Evolutionary conservation across 64 coral and sea anemone species (phyloP), one percentile per base, ranked within the genome.

Genomic region (Pocillopora verrucosa): DNA sequence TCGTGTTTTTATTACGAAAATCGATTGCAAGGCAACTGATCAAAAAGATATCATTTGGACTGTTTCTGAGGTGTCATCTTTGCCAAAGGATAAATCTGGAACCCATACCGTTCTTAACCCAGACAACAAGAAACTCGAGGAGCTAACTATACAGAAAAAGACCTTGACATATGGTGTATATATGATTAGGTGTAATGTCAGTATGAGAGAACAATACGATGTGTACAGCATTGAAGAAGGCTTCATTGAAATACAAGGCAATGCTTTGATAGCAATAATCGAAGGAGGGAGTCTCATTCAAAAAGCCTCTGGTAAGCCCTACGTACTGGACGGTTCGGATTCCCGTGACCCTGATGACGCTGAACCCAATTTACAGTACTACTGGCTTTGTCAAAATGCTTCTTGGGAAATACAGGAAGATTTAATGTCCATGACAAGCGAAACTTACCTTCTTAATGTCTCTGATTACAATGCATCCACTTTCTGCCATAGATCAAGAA

Each of bases 161-260:
- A 87, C 86, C 57, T 60, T 87, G 56, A 36, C 72, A 11, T 76
- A 76, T 87, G 86, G 86, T 61, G 25, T 87, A 2, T 87, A 87
- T 61, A 14, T 61, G n/a, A 58, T 87, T 61, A 9, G 30, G 4
- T 35, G 56, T 10, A 87, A 87, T 75, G 86, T 87, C 13, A 75
- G 70, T 34, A 87, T 87, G 86, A 70, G 41, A 25, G 86, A 45
- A 10, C 72, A 75, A 14, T 13, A 20, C 60, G 86, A 61, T 11
- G 86, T 87, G 9, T 87, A 59, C 38, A 59, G 74, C 11, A 14
- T 74, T 12, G 34, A 58, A 15, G 9, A 76, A 16, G 86, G 86
- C 16, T 87, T 36, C 56, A 26, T 87, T 59, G 72, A 87, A 76
- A 59, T 87, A 58, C 24, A 14, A 19, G 86, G 70, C 14, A 87